phyloP scores from a whole-genome alignment of 2,113 vertebrate species.

The Morone saxatilis region DNA sequence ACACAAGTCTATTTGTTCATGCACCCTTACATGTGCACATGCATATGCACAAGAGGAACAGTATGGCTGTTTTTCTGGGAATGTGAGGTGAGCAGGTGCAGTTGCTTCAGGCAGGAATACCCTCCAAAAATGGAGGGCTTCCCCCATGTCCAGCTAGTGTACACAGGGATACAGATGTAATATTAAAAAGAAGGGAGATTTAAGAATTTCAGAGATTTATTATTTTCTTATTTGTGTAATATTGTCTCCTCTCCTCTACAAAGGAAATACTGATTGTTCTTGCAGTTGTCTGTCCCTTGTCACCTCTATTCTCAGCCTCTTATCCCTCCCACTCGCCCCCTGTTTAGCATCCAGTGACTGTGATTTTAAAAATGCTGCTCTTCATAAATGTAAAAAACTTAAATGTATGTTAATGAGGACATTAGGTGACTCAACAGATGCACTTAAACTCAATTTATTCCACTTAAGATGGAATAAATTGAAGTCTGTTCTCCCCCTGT shows the following conservation, averaged over 20 bases:
- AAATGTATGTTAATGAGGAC: constrained; percentile 37
- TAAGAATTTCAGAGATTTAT: not conserved
- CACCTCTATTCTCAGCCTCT: constrained; percentile 45
- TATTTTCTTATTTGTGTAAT: not conserved
- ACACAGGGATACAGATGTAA: not conserved
- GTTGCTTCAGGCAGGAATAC: constrained; percentile 24
- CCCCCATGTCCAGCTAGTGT: not conserved
- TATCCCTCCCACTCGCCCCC: constrained; percentile 20
- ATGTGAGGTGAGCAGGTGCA: constrained; percentile 34
- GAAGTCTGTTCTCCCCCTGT: not conserved
- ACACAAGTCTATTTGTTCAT: not conserved
- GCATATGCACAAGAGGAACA: not conserved
- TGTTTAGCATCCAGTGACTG: not conserved
- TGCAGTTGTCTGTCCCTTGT: constrained; percentile 8
- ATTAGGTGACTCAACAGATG: constrained; percentile 19
- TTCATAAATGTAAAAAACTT: constrained; percentile 18
- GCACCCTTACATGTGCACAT: not conserved
- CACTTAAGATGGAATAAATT: constrained; percentile 6
- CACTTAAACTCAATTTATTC: constrained; percentile 28
- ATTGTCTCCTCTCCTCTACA: not conserved
- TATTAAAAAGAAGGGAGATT: constrained; percentile 9
- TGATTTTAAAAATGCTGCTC: constrained; percentile 16
- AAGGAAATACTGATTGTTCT: constrained; percentile 17
- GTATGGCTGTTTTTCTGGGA: not conserved
- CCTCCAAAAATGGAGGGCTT: constrained; percentile 34